Base-by-base conservation (phyloP, 2,888 invertebrate species). In the Agrochola circellaris region DNA sequence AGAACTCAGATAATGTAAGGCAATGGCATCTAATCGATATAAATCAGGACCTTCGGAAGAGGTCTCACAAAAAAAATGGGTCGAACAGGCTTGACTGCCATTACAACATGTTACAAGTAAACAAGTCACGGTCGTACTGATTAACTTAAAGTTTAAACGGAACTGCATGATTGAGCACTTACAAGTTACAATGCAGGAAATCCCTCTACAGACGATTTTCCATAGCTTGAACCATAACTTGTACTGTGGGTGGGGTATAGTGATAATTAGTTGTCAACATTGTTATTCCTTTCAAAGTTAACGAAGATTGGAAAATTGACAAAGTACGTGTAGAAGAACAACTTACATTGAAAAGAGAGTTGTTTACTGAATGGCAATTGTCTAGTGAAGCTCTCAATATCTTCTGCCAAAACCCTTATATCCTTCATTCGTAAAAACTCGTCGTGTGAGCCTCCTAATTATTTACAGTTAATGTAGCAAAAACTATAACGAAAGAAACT, bases 121-220 rank as follows among this genome's bases (percentile, higher is more conserved):
- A 83, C 54, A 83, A 67, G 26, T 77, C 81, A 77, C 1, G 85
- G 71, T 30, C 81, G 42, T 17, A 64, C 48, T 76, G 70, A 67
- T 73, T 58, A 75, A 74, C 34, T 83, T 78, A 69, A 69, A 69
- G 68, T 81, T 80, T 65, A 81, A 81, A 60, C 79, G 79, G 79
- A 82, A 80, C 68, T 75, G 38, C 13, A 13, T 56, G 56, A 42
- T 56, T 48, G 51, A n/a, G 58, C 13, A 54, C 58, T 75, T 64
- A 17, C 1, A 54, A 60, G 48, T 75, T 64, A 23, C 1, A 58
- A 60, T 62, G 17, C 81, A 65, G 82, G 82, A 80, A 81, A 75
- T 75, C 68, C 45, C 13, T 26, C 0, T 56, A 23, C 34, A 54
- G 51, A 15, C 6, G 15, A 77, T 48, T 34, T 23, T 56, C 11